Evolutionary conservation across 2,888 invertebrate genomes (phyloP), one percentile per base, ranked within the genome.

Genomic region (Chesias legatella): DNA sequence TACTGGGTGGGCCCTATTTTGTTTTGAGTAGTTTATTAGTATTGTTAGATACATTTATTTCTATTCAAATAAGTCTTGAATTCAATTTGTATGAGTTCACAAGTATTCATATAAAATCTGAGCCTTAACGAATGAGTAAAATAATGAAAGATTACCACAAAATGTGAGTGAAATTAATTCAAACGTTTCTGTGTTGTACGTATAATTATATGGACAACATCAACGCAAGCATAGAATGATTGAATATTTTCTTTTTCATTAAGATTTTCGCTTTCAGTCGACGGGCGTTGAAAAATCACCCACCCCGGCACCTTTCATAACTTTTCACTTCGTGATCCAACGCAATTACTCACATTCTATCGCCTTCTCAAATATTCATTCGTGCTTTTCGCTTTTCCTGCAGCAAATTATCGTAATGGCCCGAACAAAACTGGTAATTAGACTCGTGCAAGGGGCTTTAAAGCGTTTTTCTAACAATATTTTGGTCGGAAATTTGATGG

Each of bases 331-430:
- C 88, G 88, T 88, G 88, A 85, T 86, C 82, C 84, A 63, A 69
- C 58, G 77, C 88, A 77, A 88, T 88, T 84, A 88, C 76, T 88
- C 88, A 86, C 64, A 71, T 79, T 81, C 82, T 82, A 86, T 85
- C 81, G 88, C 83, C 81, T 80, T 81, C 75, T 86, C 85, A 86
- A 86, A 88, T 84, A 85, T 88, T 85, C 88, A 86, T 86, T 84
- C 77, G 76, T 78, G 74, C 73, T 82, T 84, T 85, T 81, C 82
- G 74, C 73, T 82, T 84, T 85, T 81, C 82, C 80, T 71, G 71
- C 69, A 73, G 77, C 82, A 85, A 83, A 88, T 84, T 84, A 85
- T 78, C 73, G 79, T 84, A 84, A 85, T 82, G 76, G 76, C 60
- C 58, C 66, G 67, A 77, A 80, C 82, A 79, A 74, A 79, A 77